Evolutionary conservation across 2,888 invertebrate genomes (phyloP).

Genomic region (Limnephilus auricula): DNA sequence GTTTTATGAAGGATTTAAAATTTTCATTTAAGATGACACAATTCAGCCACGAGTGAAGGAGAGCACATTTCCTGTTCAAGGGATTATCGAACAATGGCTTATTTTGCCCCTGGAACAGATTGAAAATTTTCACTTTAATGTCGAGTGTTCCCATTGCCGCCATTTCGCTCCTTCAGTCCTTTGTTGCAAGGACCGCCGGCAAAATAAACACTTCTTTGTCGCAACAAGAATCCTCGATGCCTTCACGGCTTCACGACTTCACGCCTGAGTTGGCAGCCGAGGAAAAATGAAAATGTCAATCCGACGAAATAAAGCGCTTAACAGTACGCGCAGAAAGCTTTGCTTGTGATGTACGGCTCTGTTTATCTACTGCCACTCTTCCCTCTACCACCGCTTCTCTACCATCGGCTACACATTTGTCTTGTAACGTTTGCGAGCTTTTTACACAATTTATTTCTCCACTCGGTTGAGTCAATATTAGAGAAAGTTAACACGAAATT

Average conservation of each 20-base stretch:
- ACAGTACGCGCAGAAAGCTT: conserved; percentile 17
- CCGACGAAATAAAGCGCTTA: conserved; percentile 54
- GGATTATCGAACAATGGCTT: conserved; percentile 46
- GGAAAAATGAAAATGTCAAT: conserved; percentile 56
- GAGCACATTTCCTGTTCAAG: conserved; percentile 13
- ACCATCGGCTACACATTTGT: background rate
- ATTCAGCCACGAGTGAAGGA: background rate
- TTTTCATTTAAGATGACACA: conserved; percentile 3
- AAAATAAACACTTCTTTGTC: conserved; percentile 64
- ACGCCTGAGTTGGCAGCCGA: conserved; percentile 52
- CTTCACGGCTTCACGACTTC: conserved; percentile 33
- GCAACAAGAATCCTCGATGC: conserved; percentile 56
- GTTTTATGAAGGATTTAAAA: background rate
- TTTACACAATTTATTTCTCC: background rate
- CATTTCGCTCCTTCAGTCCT: conserved; percentile 41
- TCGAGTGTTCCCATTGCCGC: conserved; percentile 39
- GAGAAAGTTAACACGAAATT: background rate
- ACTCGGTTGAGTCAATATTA: background rate
- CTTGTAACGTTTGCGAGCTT: background rate
- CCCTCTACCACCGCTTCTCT: background rate
- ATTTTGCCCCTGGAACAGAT: conserved; percentile 49
- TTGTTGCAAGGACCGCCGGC: conserved; percentile 56
- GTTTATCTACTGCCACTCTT: background rate
- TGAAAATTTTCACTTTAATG: conserved; percentile 51
- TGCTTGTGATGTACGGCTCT: background rate